phyloP scores from a whole-genome alignment of 2,888 invertebrate genomes.

The Agriotes lineatus region DNA sequence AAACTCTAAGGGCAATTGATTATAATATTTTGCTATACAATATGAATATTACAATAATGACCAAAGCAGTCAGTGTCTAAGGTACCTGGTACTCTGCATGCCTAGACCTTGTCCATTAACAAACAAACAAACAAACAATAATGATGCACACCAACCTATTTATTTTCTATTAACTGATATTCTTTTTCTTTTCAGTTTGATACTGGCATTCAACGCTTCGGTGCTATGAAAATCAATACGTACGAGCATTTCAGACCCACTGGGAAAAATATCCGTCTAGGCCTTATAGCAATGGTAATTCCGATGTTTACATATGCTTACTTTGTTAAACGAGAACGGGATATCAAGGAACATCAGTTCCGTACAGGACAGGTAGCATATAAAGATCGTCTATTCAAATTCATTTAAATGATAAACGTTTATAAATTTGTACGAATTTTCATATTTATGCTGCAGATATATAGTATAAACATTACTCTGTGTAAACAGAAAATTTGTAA shows the following conservation, averaged over 20 bases:
- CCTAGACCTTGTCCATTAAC: too few species aligned
- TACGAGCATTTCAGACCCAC: slow-evolving; percentile 79
- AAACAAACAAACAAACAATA: too few species aligned
- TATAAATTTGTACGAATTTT: neutral
- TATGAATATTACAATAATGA: too few species aligned
- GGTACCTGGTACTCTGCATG: too few species aligned
- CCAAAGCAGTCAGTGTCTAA: too few species aligned
- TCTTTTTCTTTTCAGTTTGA: slow-evolving; percentile 78
- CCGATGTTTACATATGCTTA: slow-evolving; percentile 72
- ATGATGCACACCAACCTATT: too few species aligned
- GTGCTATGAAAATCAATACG: slow-evolving; percentile 76
- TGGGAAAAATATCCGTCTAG: slow-evolving; percentile 60
- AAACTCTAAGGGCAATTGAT: too few species aligned
- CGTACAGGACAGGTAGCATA: slow-evolving; percentile 82
- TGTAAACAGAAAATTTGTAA: too few species aligned
- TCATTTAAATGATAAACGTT: slow-evolving; percentile 56
- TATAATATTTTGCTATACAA: too few species aligned
- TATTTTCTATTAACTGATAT: slow-evolving; percentile 43
- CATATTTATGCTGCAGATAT: neutral
- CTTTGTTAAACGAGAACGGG: slow-evolving; percentile 69
- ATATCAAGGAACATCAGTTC: slow-evolving; percentile 69
- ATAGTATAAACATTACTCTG: too few species aligned
- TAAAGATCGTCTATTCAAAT: slow-evolving; percentile 79
- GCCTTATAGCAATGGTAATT: slow-evolving; percentile 67
- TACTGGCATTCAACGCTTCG: slow-evolving; percentile 79